Base-by-base conservation (phyloP, 2,113 vertebrate genomes). In the Serilophus lunatus region DNA sequence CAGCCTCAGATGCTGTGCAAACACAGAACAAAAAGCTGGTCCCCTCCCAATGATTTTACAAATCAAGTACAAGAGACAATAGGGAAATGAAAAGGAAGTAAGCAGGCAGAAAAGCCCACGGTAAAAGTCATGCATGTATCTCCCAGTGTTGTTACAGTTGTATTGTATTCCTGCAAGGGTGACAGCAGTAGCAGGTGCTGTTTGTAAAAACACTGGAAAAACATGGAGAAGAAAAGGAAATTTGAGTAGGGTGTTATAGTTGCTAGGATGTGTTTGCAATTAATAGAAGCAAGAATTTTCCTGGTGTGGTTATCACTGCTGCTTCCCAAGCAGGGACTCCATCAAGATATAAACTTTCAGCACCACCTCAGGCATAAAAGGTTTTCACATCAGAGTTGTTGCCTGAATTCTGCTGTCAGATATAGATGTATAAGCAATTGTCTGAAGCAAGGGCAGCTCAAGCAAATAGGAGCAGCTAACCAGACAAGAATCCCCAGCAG, bases 81-180 rank as follows among this genome's bases (percentile, higher is more conserved):
- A 91, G 81, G 12, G 56, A 56, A 64, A 35, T 64, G 96, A 93
- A 83, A 92, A 93, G 86, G 36, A 96, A 96, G 96, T 93, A 93
- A 95, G 91, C 51, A 91, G 49, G 79, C 45, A 90, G 71, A 66
- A 82, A 19, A 69, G 10, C 63, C 38, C 45, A 61, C 1, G 5
- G 14, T 74, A 85, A 69, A 95, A 93, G 56, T 65, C 26, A 76
- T 12, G 29, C 65, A 31, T 14, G 4, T 71, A 64, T 69, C 57
- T 74, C 56, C 22, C 64, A 9, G 0, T 91, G 69, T 86, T 95
- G 87, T 90, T 91, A 94, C 91, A 97, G 90, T 47, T 90, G 59
- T 47, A 80, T 44, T 85, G 57, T 70, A 80, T 51, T 80, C 45
- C 47, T 74, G 38, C 38, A 80, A 88, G 0, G 0, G 40, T 90